These are phyloP conservation scores for Chrysomela aeneicollis DNA, from an alignment of 2,888 invertebrate genomes.

Conservation along the genomic window DNA sequence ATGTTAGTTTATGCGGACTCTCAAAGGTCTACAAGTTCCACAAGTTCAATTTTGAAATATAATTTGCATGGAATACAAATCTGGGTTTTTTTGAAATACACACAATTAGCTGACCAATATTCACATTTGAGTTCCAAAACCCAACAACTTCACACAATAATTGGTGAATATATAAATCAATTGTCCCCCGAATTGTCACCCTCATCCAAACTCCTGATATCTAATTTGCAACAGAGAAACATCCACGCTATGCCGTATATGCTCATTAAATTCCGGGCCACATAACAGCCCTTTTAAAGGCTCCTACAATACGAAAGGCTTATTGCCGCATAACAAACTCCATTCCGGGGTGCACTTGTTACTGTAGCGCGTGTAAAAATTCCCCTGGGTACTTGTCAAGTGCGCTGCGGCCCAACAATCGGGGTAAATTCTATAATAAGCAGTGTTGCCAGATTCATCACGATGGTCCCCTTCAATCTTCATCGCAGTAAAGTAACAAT, in stretches of 20 bases:
- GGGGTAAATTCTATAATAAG: constrained; percentile 50
- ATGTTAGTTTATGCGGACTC: too few species aligned
- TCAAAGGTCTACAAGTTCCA: too few species aligned
- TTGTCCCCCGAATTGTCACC: background rate
- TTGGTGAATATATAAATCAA: background rate
- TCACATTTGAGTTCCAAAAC: too few species aligned
- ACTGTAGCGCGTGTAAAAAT: constrained; percentile 56
- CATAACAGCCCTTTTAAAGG: constrained; percentile 29
- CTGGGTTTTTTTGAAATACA: too few species aligned
- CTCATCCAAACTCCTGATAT: background rate
- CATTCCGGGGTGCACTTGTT: constrained; percentile 47
- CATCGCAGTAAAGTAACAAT: too few species aligned
- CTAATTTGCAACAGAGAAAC: background rate
- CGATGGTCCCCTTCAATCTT: background rate
- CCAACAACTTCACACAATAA: too few species aligned
- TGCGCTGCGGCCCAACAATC: constrained; percentile 50
- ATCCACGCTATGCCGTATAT: constrained; percentile 3
- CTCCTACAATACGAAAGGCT: constrained; percentile 36
- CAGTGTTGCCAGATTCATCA: background rate
- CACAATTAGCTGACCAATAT: too few species aligned
- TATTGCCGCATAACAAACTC: constrained; percentile 41
- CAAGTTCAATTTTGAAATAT: too few species aligned
- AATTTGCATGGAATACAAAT: too few species aligned
- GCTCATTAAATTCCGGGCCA: constrained; percentile 30
- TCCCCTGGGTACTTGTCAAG: constrained; percentile 57